These are phyloP conservation scores for Adrianichthys oophorus DNA, from an alignment of 2,797 vertebrate genomes.

Conservation along the genomic window DNA sequence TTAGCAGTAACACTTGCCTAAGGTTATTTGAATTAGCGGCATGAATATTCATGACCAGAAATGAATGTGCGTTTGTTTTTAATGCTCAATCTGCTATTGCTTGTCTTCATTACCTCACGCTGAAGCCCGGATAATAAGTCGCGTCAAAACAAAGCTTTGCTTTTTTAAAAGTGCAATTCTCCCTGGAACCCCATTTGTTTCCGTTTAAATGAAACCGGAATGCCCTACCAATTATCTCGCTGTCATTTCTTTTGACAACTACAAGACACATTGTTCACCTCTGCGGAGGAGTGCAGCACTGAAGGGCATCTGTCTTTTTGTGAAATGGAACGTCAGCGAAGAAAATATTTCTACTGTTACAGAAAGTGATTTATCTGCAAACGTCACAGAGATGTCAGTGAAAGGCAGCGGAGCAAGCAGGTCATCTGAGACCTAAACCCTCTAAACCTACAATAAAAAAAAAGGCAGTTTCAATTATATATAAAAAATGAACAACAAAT, in stretches of 20 bases:
- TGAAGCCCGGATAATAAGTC: constrained; percentile 57
- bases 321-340: constrained; percentile 65
- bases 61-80: constrained; percentile 90
- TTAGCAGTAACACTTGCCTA: constrained; percentile 88
- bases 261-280: constrained; percentile 69
- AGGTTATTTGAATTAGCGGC: constrained; percentile 92
- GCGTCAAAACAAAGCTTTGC: constrained; percentile 70
- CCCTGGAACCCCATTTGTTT: constrained; percentile 60
- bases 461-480: constrained; percentile 59
- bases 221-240: constrained; percentile 70
- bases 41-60: constrained; percentile 91
- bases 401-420: constrained; percentile 71
- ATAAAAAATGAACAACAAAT: constrained; percentile 14
- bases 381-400: constrained; percentile 66
- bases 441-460: constrained; percentile 43
- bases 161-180: constrained; percentile 55
- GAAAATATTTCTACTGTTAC: constrained; percentile 69
- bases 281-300: constrained; percentile 55
- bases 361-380: constrained; percentile 77
- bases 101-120: constrained; percentile 68
- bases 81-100: constrained; percentile 73
- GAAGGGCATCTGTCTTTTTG: constrained; percentile 73
- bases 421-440: constrained; percentile 73
- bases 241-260: constrained; percentile 71
- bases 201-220: constrained; percentile 56